These are phyloP conservation scores for Bactericera cockerelli DNA, from an alignment of 1,140 invertebrate genomes.

Conservation along the genomic window DNA sequence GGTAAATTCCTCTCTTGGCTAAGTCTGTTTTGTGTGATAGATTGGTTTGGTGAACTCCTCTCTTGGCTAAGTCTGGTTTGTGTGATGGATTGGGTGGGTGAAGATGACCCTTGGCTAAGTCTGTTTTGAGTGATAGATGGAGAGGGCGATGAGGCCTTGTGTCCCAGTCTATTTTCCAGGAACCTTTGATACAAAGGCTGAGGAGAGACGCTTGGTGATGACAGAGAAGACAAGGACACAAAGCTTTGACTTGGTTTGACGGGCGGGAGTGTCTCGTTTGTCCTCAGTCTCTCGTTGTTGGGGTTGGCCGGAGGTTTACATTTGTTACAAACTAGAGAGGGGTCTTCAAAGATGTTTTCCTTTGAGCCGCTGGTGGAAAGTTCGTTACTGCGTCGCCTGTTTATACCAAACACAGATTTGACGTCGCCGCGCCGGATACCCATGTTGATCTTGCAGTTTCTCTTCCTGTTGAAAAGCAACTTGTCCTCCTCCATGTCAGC, in stretches of 20 bases:
- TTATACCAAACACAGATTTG: slow-evolving; percentile 14
- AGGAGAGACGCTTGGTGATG: background rate
- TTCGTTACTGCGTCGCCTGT: background rate
- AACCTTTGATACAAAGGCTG: slow-evolving; percentile 16
- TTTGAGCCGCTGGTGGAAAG: background rate
- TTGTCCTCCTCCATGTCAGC: slow-evolving; percentile 19
- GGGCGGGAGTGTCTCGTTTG: background rate
- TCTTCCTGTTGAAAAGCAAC: slow-evolving; percentile 20
- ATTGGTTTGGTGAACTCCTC: background rate
- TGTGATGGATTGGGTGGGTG: background rate
- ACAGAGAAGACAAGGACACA: background rate
- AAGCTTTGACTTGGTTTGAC: background rate
- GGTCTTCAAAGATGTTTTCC: background rate
- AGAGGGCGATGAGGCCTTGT: too few species aligned
- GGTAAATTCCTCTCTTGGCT: too few species aligned
- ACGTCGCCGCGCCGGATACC: slow-evolving; percentile 18
- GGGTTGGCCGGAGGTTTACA: slow-evolving; percentile 14
- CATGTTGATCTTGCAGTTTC: slow-evolving; percentile 20
- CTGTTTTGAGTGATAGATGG: too few species aligned
- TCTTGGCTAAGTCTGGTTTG: too few species aligned
- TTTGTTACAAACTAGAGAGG: slow-evolving; percentile 16
- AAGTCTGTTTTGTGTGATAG: background rate
- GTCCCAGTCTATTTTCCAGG: slow-evolving; percentile 10
- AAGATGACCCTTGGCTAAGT: too few species aligned
- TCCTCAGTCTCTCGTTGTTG: background rate